Base-by-base conservation (phyloP, 2,113 vertebrate species). In the Dicaeum eximium region DNA sequence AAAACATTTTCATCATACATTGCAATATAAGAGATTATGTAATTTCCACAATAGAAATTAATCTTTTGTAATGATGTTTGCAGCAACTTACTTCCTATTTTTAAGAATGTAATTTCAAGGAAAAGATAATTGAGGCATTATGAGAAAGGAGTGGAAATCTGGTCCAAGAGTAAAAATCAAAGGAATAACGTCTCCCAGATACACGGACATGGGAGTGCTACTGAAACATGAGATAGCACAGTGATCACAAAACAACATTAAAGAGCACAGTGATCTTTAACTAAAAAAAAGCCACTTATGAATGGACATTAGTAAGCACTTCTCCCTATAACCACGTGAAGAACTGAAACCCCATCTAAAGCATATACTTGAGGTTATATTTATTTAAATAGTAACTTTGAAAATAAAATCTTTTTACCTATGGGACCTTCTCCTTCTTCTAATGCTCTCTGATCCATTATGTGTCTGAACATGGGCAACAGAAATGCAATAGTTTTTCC, bases 401-500 rank as follows among this genome's bases (percentile, higher is more conserved):
- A 72, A 88, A 95, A 67, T 1, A 64, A 86, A 42, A 75, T 48
- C 50, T 33, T 35, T 81, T 12, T 98, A 99, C 99, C 96, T 95
- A 99, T 99, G 37, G 99, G 99, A 28, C 99, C 99, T 96, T 99
- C 99, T 17, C 98, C 98, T 98, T 99, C 99, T 93, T 99, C 99
- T 92, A 99, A 94, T 0, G 98, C 98, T 95, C 99, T 98, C 97
- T 99, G 99, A 98, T 99, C 99, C 98, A 99, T 99, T 77, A 99
- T 99, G 97, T 99, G 99, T 82, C 99, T 98, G 97, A 99, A 99
- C 99, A 99, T 99, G 66, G 99, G 99, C 90, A 99, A 96, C 11
- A 99, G 98, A 97, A 99, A 99, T 20, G 99, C 99, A 66, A 99
- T 99, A 9, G 99, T 99, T 95, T 99, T 99, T 25, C 99, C 99